These are phyloP conservation scores for Drosophila burlai DNA, from an alignment of 1,140 invertebrate genomes.

Conservation along the genomic window DNA sequence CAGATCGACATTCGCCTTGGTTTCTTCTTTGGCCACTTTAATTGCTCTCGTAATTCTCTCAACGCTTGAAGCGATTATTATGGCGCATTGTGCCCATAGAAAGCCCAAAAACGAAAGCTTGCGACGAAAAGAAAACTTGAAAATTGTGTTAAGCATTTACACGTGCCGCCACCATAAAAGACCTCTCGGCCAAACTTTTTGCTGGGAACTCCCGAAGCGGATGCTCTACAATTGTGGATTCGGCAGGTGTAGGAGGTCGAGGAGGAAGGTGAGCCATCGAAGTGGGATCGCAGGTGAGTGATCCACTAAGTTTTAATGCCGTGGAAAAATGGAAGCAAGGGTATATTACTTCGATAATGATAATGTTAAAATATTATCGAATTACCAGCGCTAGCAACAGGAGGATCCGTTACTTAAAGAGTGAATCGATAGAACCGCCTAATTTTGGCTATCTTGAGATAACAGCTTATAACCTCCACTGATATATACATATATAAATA, in stretches of 20 bases:
- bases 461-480: too few relatives aligned
- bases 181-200: constrained; percentile 5
- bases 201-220: constrained; percentile 29
- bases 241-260: neutral
- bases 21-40: constrained; percentile 56
- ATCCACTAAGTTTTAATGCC: neutral
- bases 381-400: neutral
- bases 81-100: constrained; percentile 66
- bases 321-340: constrained; percentile 1
- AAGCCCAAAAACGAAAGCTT: constrained; percentile 67
- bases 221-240: constrained; percentile 48
- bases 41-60: constrained; percentile 71
- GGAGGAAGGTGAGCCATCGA: constrained; percentile 3
- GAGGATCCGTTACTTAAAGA: too few relatives aligned
- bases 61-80: constrained; percentile 71
- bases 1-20: constrained; percentile 12
- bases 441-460: too few relatives aligned
- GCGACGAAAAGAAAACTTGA: constrained; percentile 43
- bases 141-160: constrained; percentile 83
- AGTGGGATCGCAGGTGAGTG: neutral
- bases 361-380: neutral
- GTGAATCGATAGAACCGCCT: too few relatives aligned
- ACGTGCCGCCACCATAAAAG: constrained; percentile 69
- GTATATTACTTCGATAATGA: neutral
- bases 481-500: too few relatives aligned